Base-by-base conservation (phyloP, 2,113 vertebrate species). In the Chauna torquata region DNA sequence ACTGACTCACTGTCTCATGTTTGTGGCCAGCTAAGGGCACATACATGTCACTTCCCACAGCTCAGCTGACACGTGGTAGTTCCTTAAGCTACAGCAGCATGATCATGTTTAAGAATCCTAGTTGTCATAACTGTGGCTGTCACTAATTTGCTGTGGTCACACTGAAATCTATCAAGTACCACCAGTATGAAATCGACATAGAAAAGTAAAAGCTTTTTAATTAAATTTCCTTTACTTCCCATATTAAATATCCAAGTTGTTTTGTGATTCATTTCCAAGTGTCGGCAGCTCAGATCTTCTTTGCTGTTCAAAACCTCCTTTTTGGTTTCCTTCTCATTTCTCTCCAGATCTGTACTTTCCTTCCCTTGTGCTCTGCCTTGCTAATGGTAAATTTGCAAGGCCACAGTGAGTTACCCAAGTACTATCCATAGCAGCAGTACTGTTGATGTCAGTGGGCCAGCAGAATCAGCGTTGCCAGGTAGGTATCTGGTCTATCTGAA, bases 171-270 rank as follows among this genome's bases (percentile, higher is more conserved):
- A 79, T 45, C 42, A 70, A 89, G 34, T n/a, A 58, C 40, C 61
- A 79, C 49, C 42, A 87, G 19, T 58, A 72, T 50, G 61, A 94
- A 95, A 87, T 62, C 49, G 68, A 70, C 42, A 74, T 76, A 12
- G 79, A 82, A 88, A 96, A 83, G 61, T 79, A 85, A 94, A 96
- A 95, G 58, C 25, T 62, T 90, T 89, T 85, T 14, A 70, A 79
- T 90, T 74, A 77, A 25, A 72, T 68, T 30, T 76, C 22, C 23
- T 81, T 71, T 54, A 64, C 59, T 58, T 19, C 17, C 30, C 27
- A 59, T 57, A 87, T 69, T 62, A 71, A 94, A 82, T 76, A 82
- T 52, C 57, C 1, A 1, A 47, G 44, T 54, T 61, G 9, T 36
- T 84, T 82, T 50, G 30, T 57, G 62, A 64, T 24, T 86, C 23